phyloP scores from a whole-genome alignment of 2,888 invertebrate species.

The Tanytarsus gracilentus region DNA sequence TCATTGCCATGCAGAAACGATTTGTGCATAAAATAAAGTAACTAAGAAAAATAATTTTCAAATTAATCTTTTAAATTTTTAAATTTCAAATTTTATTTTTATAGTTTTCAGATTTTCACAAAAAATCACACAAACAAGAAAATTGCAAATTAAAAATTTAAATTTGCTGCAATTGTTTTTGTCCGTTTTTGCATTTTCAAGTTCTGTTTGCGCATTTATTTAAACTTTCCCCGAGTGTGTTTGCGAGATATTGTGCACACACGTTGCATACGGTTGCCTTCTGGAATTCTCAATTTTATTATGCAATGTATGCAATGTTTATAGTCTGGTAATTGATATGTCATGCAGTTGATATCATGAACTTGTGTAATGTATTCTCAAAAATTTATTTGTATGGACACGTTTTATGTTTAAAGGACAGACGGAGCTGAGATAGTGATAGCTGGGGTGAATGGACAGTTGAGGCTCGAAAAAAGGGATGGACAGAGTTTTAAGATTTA shows the following conservation, averaged over 20 bases:
- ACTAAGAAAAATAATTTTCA: too few relatives aligned
- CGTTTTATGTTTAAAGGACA: too few relatives aligned
- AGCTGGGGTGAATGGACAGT: too few relatives aligned
- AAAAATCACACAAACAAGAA: neutral
- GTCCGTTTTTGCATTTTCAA: too few relatives aligned
- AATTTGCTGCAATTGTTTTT: neutral
- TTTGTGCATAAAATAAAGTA: too few relatives aligned
- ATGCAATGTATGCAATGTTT: slow-evolving; percentile 23
- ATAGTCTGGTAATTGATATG: slow-evolving; percentile 15
- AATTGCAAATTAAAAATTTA: slow-evolving; percentile 13
- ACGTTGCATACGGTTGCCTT: neutral
- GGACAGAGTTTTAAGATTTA: too few relatives aligned
- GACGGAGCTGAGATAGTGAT: too few relatives aligned
- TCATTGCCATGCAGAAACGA: too few relatives aligned
- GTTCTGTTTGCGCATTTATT: neutral
- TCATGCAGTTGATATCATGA: slow-evolving; percentile 21
- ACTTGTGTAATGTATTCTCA: slow-evolving; percentile 6
- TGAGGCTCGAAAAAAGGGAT: too few relatives aligned
- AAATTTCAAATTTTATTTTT: too few relatives aligned
- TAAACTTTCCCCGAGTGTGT: neutral
- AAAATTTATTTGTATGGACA: slow-evolving; percentile 3
- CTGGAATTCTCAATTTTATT: slow-evolving; percentile 11
- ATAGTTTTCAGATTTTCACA: too few relatives aligned
- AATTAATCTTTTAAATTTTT: too few relatives aligned
- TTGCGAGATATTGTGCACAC: neutral